Conservation (phyloP, 2,797 vertebrate genomes). For the Knipowitschia caucasica region DNA sequence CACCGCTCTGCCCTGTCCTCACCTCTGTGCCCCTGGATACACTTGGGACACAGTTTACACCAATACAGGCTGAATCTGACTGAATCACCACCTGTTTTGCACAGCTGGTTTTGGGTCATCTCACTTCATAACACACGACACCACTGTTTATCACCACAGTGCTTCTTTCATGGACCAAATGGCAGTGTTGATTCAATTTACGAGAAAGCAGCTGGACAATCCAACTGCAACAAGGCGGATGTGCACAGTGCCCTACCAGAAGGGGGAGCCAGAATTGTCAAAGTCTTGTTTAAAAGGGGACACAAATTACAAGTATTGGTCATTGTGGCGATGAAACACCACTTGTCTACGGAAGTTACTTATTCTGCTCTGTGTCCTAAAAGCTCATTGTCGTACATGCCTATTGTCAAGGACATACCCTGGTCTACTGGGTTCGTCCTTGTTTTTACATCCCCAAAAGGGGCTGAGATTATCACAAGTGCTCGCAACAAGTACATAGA, state of each 20-base stretch:
- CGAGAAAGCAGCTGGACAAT: constrained; percentile 61
- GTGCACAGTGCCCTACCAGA: constrained; percentile 47
- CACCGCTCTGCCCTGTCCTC: constrained; percentile 33
- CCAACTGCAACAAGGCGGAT: constrained; percentile 29
- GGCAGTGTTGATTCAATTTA: constrained; percentile 59
- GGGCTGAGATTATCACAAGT: constrained; percentile 73
- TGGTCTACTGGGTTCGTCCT: constrained; percentile 46
- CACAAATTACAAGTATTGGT: constrained; percentile 28
- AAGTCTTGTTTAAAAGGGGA: constrained; percentile 41
- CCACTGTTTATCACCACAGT: constrained; percentile 60
- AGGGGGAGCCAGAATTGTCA: constrained; percentile 55
- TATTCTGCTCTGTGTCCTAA: constrained; percentile 48
- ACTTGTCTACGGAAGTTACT: constrained; percentile 57
- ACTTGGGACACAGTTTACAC: constrained; percentile 35
- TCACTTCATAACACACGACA: constrained; percentile 51
- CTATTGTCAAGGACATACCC: constrained; percentile 41
- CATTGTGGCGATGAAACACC: constrained; percentile 61
- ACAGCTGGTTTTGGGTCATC: constrained; percentile 54
- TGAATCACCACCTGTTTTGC: constrained; percentile 52
- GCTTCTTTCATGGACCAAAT: constrained; percentile 57
- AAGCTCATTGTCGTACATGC: constrained; percentile 53
- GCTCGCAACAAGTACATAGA: constrained; percentile 47
- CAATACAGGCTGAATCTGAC: constrained; percentile 15
- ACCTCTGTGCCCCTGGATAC: constrained; percentile 42
- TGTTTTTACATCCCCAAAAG: constrained; percentile 57